Evolutionary conservation across 2,797 vertebrate genomes (phyloP), one percentile per base, ranked within the genome.

Genomic region (Artibeus jamaicensis): DNA sequence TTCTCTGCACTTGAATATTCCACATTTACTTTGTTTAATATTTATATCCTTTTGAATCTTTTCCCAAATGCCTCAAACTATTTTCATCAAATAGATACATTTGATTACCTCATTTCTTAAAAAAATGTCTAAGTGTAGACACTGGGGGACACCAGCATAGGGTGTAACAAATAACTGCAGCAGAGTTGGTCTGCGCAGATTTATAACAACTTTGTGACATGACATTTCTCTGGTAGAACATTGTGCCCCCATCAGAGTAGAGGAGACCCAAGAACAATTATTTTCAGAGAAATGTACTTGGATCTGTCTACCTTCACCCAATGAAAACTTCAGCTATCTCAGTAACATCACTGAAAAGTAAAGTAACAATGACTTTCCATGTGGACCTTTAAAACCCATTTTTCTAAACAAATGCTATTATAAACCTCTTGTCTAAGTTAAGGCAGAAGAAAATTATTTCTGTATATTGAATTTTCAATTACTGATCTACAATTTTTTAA

Each of bases 391-490:
- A 88, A 91, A 46, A 16, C 2, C 2, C 46, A 59, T 79, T 96
- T 96, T 98, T 71, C 53, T 81, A 96, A 97, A 95, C 5, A 85
- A 77, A 93, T 83, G 9, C 0, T 78, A 89, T 24, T 95, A 32
- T 39, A 97, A 96, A 96, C 86, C 37, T 95, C 22, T 32, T 32
- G 10, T 65, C 37, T 95, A 95, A 95, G 42, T 46, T 39, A 96
- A 95, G 91, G 85, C 2, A 9, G 19, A 86, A 74, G 29, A 87
- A 97, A 97, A 96, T 83, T 65, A 86, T 71, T 55, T 1, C 74
- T 78, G 46, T 53, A 91, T 94, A 94, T 39, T 90, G 73, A 92
- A 86, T 96, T 89, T 95, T n/a, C 34, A 88, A 83, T 96, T 96
- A 95, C 55, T 83, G 90, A 94, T 29, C 10, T 16, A 77, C 16